phyloP scores from a whole-genome alignment of 1,140 invertebrate genomes.

The Muscidifurax raptorellus region DNA sequence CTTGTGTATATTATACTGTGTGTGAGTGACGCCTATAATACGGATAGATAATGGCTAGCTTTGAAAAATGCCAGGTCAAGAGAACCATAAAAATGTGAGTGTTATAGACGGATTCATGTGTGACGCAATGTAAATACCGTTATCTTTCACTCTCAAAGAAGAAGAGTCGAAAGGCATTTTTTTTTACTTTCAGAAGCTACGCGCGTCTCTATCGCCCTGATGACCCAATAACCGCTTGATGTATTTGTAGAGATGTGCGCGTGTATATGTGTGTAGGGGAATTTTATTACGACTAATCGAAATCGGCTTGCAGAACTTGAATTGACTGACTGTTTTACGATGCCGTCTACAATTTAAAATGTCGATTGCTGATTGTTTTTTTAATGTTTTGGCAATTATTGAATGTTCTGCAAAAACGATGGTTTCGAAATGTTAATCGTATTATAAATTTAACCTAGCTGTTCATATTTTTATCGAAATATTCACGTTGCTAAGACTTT shows the following conservation, averaged over 20 bases:
- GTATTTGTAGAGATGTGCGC: not conserved
- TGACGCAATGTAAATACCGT: not conserved
- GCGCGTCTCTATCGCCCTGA: not conserved
- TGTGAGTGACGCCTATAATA: not conserved
- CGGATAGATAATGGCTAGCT: not conserved
- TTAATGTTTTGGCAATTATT: not conserved
- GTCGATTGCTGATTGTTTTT: not conserved
- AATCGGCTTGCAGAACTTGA: not conserved
- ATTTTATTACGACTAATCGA: not conserved
- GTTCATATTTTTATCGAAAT: too few relatives aligned
- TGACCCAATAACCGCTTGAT: slow-evolving; percentile 8
- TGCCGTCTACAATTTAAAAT: not conserved
- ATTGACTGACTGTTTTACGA: not conserved
- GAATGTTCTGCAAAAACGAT: too few relatives aligned
- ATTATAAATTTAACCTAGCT: too few relatives aligned
- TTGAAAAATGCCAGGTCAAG: not conserved
- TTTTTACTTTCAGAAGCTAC: not conserved
- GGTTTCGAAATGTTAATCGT: too few relatives aligned
- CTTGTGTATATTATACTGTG: not conserved
- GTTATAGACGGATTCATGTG: not conserved
- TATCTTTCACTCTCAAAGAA: not conserved
- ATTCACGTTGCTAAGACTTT: too few relatives aligned
- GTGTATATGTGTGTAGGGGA: not conserved
- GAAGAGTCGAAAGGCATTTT: slow-evolving; percentile 8
- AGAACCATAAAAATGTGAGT: not conserved